Evolutionary conservation across 2,113 vertebrate species (phyloP).

Genomic region (Pachycephala philippinensis): DNA sequence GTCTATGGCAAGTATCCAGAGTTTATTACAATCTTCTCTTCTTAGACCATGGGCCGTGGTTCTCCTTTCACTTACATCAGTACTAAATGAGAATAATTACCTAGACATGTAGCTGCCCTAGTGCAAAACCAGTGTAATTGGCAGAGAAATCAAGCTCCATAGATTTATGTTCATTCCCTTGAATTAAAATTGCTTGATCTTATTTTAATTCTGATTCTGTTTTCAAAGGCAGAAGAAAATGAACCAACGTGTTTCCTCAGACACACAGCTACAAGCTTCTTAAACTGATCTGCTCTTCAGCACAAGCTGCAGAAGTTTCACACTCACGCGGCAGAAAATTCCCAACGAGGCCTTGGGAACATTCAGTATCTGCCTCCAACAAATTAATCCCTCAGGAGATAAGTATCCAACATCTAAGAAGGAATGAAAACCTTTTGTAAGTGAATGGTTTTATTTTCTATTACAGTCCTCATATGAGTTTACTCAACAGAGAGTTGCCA

Average conservation of each 20-base stretch:
- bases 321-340: neutral
- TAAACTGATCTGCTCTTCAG: neutral
- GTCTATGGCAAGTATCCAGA: neutral
- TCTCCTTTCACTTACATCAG: neutral
- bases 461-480: neutral
- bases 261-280: neutral
- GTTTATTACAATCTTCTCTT: neutral
- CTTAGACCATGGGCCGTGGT: neutral
- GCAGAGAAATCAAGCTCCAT: neutral
- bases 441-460: neutral
- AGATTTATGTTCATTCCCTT: neutral
- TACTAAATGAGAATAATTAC: neutral
- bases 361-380: neutral
- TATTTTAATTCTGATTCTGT: neutral
- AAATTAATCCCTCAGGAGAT: neutral
- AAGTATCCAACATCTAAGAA: neutral
- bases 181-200: neutral
- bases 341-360: neutral
- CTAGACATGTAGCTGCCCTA: neutral
- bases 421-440: neutral
- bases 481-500: neutral
- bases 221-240: slow-evolving; percentile 1
- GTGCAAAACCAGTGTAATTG: neutral
- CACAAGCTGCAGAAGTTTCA: neutral
- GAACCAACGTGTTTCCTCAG: neutral